These are phyloP conservation scores for Drosophila differens DNA, from an alignment of 2,888 invertebrate genomes.

Conservation along the genomic window DNA sequence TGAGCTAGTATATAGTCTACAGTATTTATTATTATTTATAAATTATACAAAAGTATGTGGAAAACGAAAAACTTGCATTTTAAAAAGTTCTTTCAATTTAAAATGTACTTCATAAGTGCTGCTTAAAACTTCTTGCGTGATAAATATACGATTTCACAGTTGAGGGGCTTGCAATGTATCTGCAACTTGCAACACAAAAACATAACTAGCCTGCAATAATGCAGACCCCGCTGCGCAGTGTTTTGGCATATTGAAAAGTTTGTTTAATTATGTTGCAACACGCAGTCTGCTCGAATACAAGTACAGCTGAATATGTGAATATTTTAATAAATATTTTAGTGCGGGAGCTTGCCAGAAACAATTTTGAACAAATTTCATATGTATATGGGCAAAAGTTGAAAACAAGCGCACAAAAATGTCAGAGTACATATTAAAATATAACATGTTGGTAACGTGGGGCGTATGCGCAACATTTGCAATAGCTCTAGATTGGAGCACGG, in stretches of 20 bases:
- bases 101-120: background rate
- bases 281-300: slow-evolving; percentile 2
- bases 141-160: background rate
- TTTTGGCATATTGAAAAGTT: slow-evolving; percentile 56
- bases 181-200: slow-evolving; percentile 6
- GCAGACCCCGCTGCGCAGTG: background rate
- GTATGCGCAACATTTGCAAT: slow-evolving; percentile 46
- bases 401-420: slow-evolving; percentile 63
- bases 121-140: slow-evolving; percentile 1
- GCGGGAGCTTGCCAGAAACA: slow-evolving; percentile 49
- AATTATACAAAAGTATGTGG: background rate
- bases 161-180: background rate
- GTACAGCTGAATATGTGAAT: slow-evolving; percentile 10
- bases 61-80: background rate
- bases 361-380: slow-evolving; percentile 71
- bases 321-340: slow-evolving; percentile 77
- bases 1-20: background rate
- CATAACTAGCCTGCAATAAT: slow-evolving; percentile 35
- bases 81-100: background rate
- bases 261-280: slow-evolving; percentile 52
- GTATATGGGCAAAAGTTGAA: slow-evolving; percentile 58
- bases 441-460: slow-evolving; percentile 28
- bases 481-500: background rate
- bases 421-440: slow-evolving; percentile 69
- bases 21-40: too few species aligned